Conservation (phyloP, 2,797 vertebrate genomes). For the Leptoclinus maculatus region DNA sequence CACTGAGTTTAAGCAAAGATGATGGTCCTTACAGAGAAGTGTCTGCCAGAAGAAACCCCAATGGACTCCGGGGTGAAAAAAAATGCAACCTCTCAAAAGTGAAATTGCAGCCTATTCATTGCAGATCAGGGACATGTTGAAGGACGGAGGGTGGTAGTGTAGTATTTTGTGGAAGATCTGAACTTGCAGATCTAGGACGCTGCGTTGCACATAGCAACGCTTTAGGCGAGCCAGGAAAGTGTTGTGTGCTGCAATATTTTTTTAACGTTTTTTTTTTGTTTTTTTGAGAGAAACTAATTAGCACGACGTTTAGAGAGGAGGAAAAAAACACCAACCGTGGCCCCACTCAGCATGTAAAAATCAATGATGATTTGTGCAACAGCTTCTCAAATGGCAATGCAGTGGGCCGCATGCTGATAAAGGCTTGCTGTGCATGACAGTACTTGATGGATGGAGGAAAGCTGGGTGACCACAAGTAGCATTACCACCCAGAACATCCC, state of each 20-base stretch:
- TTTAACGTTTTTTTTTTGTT: constrained; percentile 5
- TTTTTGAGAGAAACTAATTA: constrained; percentile 53
- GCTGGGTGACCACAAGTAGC: constrained; percentile 37
- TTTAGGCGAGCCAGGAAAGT: constrained; percentile 21
- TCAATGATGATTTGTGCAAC: constrained; percentile 61
- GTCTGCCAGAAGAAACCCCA: constrained; percentile 2
- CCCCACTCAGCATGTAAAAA: constrained; percentile 54
- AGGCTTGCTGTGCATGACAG: constrained; percentile 30
- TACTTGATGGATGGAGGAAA: constrained; percentile 33
- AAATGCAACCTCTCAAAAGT: constrained; percentile 5
- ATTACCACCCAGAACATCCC: neutral
- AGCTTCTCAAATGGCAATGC: constrained; percentile 45
- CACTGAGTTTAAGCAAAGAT: constrained; percentile 38
- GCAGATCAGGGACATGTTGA: neutral
- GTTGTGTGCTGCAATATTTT: constrained; percentile 6
- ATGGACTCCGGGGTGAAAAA: neutral
- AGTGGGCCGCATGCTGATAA: constrained; percentile 49
- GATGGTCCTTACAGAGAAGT: neutral
- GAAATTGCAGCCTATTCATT: constrained; percentile 10
- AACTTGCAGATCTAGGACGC: constrained; percentile 3
- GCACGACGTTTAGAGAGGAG: constrained; percentile 32
- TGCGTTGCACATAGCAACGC: constrained; percentile 17
- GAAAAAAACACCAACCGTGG: constrained; percentile 1
- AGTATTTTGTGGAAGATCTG: neutral
- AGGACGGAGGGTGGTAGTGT: neutral